Percentiles rank a stretch among this genome's conserved stretches.
Conservation (phyloP, 2,888 invertebrate species). For the Andrena marginata region DNA sequence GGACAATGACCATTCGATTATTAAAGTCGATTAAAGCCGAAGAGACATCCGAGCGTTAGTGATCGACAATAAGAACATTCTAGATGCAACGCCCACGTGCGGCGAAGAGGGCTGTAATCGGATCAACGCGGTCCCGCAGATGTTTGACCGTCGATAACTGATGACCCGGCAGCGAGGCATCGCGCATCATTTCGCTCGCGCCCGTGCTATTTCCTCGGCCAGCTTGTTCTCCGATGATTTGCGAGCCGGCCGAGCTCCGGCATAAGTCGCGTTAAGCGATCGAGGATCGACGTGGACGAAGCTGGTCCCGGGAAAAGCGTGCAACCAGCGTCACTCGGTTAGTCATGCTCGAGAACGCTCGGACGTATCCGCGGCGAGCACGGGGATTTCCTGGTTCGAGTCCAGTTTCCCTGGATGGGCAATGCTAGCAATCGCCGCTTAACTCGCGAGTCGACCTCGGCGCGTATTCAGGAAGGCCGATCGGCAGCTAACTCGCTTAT, state of each 20-base stretch:
- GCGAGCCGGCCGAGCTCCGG: background rate
- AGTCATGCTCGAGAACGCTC: slow-evolving; percentile 14
- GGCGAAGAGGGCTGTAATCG: background rate
- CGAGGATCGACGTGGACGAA: background rate
- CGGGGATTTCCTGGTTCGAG: background rate
- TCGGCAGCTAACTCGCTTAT: slow-evolving; percentile 11
- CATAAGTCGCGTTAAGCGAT: slow-evolving; percentile 33
- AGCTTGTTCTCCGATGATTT: slow-evolving; percentile 36
- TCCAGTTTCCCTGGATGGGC: background rate
- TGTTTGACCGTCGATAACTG: slow-evolving; percentile 7
- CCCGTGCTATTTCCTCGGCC: slow-evolving; percentile 18
- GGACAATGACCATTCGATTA: no score
- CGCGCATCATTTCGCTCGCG: slow-evolving; percentile 11
- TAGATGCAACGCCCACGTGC: no score
- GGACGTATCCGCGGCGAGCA: background rate
- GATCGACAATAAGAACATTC: no score
- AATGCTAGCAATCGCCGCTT: background rate
- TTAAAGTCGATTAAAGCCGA: no score
- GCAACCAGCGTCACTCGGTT: slow-evolving; percentile 18
- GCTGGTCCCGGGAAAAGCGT: background rate
- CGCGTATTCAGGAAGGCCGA: slow-evolving; percentile 4
- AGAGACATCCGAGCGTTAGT: no score
- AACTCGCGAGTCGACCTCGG: background rate
- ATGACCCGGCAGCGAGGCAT: slow-evolving; percentile 20
- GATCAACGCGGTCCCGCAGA: background rate